Evolutionary conservation across 2,113 vertebrate genomes (phyloP), one percentile per base, ranked within the genome.

Genomic region (Azemiops feae): DNA sequence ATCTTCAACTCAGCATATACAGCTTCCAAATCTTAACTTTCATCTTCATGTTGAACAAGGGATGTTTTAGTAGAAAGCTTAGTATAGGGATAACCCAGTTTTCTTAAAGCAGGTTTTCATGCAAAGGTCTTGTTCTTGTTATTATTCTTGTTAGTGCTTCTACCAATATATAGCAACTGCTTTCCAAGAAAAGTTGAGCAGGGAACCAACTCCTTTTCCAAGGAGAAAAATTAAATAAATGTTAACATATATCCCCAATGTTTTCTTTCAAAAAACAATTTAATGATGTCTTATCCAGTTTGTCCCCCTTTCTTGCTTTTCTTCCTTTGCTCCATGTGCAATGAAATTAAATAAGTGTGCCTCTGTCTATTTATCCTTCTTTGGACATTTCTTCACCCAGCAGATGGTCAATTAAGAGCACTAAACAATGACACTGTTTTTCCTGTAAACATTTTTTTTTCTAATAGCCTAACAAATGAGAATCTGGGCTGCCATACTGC

Each of bases 371-470:
- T 98, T 98, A 98, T 98, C 97, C 97, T 98, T 97, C 98, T 97
- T 98, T 98, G 98, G 98, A 98, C 98, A 97, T 98, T 98, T 98
- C 97, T 98, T 97, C 96, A 96, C 96, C 95, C 98, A 97, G 97
- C 98, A 98, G 98, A 98, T 98, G 98, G 98, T 98, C 98, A 98
- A 98, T 98, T 98, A 98, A 98, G 98, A 98, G 97, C 97, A 98
- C 98, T 98, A 98, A 98, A 98, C 98, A 98, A 98, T 98, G 98
- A 98, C 98, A 98, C 97, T 98, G 97, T 98, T 98, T 98, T 98
- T 97, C 97, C 97, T 97, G 98, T 97, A 98, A 98, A 98, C 98
- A 98, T 97, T 98, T 98, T 98, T 88, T 86, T 98, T 98, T 98
- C 98, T 98, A 98, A 98, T 98, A 98, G 98, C 96, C 96, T 98